These are phyloP conservation scores for Ophioninae sp. DNA, from an alignment of 2,888 invertebrate species.

Conservation along the genomic window DNA sequence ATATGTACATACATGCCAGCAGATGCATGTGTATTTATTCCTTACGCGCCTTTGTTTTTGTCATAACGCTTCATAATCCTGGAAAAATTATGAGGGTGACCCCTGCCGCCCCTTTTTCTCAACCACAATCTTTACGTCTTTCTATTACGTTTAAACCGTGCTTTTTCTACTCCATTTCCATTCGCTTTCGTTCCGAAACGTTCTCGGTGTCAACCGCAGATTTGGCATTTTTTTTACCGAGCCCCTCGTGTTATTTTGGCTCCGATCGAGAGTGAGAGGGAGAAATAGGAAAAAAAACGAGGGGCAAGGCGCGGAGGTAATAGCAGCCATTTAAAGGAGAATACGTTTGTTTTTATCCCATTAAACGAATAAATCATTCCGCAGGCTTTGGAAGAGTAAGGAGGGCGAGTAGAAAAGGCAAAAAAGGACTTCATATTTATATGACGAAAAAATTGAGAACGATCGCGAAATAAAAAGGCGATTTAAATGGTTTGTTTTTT, in stretches of 20 bases:
- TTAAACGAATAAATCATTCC: conserved; percentile 23
- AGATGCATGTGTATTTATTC: conserved; percentile 38
- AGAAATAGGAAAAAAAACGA: not conserved
- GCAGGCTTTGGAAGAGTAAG: not conserved
- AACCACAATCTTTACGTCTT: not conserved
- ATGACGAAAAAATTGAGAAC: not conserved
- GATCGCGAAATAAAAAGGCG: too few species aligned
- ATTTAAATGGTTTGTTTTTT: too few species aligned
- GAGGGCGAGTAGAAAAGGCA: not conserved
- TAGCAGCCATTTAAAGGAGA: conserved; percentile 8
- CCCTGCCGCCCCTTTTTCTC: not conserved
- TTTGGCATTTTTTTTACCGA: conserved; percentile 61
- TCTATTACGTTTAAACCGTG: conserved; percentile 22
- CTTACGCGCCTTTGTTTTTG: conserved; percentile 70
- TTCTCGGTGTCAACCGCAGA: conserved; percentile 50
- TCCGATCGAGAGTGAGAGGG: not conserved
- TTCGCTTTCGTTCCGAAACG: conserved; percentile 10
- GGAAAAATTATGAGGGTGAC: conserved; percentile 67
- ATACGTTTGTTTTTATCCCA: conserved; percentile 15
- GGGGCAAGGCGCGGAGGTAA: not conserved
- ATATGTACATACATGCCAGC: conserved; percentile 14
- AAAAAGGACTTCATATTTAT: not conserved
- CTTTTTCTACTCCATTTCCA: conserved; percentile 11
- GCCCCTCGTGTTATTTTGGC: conserved; percentile 57
- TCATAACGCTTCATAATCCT: conserved; percentile 75